Conservation (phyloP, 1,140 invertebrate species). For the Drosophila virilis region DNA sequence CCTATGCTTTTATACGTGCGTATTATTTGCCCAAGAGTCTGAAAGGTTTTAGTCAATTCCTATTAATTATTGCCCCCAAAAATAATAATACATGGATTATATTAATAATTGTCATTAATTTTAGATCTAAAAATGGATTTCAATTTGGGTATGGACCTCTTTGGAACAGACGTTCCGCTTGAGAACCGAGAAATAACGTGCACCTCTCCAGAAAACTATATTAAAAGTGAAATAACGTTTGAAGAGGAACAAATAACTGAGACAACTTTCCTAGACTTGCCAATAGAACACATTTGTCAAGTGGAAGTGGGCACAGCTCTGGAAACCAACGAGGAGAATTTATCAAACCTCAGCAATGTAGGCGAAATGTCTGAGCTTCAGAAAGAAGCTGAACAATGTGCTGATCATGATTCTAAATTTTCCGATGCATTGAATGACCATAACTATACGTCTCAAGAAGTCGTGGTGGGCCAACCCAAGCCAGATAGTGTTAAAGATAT, state of each 20-base stretch:
- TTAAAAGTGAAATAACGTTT: constrained; percentile 41
- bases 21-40: too few relatives aligned
- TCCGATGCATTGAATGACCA: constrained; percentile 62
- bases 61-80: too few relatives aligned
- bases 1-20: neutral
- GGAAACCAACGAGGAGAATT: neutral
- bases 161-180: neutral
- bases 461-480: neutral
- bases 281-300: constrained; percentile 22
- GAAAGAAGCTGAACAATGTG: neutral
- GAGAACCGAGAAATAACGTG: neutral
- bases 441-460: constrained; percentile 64
- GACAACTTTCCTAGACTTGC: constrained; percentile 12
- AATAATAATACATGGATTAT: neutral
- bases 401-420: constrained; percentile 13
- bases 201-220: neutral
- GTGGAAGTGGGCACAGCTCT: constrained; percentile 19
- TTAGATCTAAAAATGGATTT: constrained; percentile 12
- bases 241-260: constrained; percentile 35
- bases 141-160: neutral
- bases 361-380: constrained; percentile 32
- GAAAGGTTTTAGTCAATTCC: too few relatives aligned
- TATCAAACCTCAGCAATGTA: constrained; percentile 4
- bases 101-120: neutral
- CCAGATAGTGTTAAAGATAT: constrained; percentile 42